phyloP scores from a whole-genome alignment of 1,140 invertebrate genomes.

The Sycobia sp. region DNA sequence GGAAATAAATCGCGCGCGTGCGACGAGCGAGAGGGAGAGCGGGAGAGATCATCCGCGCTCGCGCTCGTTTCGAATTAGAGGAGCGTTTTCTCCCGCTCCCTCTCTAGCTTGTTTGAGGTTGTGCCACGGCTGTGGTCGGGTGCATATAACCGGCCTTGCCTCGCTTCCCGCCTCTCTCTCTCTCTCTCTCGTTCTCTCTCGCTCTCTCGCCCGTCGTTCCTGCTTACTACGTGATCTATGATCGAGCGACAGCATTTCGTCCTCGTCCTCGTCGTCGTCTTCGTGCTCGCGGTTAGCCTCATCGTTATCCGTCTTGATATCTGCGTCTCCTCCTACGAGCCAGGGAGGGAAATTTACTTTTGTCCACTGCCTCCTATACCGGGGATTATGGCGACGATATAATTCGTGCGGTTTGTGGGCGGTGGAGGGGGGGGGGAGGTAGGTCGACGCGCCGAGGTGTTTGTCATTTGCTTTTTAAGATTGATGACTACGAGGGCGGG shows the following conservation, averaged over 20 bases:
- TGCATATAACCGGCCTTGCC: too few relatives aligned
- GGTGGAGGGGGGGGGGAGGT: not conserved
- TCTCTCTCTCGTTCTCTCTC: too few relatives aligned
- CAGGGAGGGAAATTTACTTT: conserved; percentile 13
- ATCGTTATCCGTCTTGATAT: conserved; percentile 33
- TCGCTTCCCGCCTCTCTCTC: too few relatives aligned
- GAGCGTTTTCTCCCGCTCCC: too few relatives aligned
- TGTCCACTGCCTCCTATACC: not conserved
- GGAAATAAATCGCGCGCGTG: conserved; percentile 55
- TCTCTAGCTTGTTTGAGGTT: conserved; percentile 26
- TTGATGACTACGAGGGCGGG: too few relatives aligned
- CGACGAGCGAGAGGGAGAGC: too few relatives aligned
- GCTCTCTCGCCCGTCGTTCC: too few relatives aligned
- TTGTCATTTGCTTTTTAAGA: too few relatives aligned
- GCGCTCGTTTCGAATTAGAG: conserved; percentile 29
- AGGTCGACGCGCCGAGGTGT: not conserved
- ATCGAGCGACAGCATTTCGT: conserved; percentile 23
- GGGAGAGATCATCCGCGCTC: too few relatives aligned
- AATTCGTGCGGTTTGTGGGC: not conserved
- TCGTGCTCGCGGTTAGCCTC: conserved; percentile 30
- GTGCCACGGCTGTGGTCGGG: conserved; percentile 4
- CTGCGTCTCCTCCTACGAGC: conserved; percentile 25
- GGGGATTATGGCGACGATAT: conserved; percentile 13
- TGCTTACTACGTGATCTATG: conserved; percentile 19
- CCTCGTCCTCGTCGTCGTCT: too few relatives aligned